Percentiles rank a stretch among this genome's conserved stretches.
Evolutionary conservation across 2,888 invertebrate species (phyloP).

Genomic region (Priocnemis perturbator): DNA sequence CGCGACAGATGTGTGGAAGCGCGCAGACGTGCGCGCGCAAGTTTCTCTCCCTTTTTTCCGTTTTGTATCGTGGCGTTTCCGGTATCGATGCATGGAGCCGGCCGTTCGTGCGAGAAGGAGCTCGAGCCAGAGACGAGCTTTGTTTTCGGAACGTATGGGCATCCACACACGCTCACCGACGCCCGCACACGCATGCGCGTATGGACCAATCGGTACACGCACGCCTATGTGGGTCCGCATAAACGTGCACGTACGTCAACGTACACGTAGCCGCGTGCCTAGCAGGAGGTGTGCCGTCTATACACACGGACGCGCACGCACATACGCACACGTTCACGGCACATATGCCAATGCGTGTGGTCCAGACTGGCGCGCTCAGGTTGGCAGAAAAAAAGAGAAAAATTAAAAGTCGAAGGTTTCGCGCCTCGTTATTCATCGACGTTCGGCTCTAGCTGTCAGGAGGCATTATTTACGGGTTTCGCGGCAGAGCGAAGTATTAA

Average conservation of each 20-base stretch:
- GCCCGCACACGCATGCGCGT: slow-evolving; percentile 17
- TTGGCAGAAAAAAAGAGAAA: slow-evolving; percentile 23
- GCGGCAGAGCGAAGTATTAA: slow-evolving; percentile 62
- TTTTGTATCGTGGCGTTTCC: slow-evolving; percentile 61
- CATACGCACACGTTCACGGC: slow-evolving; percentile 23
- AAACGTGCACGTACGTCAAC: slow-evolving; percentile 12
- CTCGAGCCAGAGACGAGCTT: slow-evolving; percentile 62
- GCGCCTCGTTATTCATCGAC: slow-evolving; percentile 65
- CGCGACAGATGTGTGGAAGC: background rate
- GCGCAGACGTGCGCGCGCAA: slow-evolving; percentile 28
- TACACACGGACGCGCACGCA: background rate
- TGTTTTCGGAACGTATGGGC: slow-evolving; percentile 53
- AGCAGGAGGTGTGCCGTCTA: too few species aligned
- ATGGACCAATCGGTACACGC: slow-evolving; percentile 2
- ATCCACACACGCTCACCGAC: background rate
- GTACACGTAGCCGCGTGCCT: slow-evolving; percentile 30
- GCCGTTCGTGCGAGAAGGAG: slow-evolving; percentile 51
- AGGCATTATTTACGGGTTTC: slow-evolving; percentile 64
- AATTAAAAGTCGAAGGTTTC: slow-evolving; percentile 62
- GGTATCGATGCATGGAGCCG: slow-evolving; percentile 66
- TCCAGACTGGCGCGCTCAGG: slow-evolving; percentile 33
- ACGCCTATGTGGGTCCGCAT: too few species aligned
- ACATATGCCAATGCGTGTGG: slow-evolving; percentile 42
- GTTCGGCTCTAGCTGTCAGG: slow-evolving; percentile 62
- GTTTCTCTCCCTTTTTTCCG: slow-evolving; percentile 43